A percentile compares a stretch with the other conserved stretches of the same genome.
These are phyloP conservation scores for Hippopotamus amphibius DNA, from an alignment of 2,113 vertebrate genomes.

Conservation along the genomic window DNA sequence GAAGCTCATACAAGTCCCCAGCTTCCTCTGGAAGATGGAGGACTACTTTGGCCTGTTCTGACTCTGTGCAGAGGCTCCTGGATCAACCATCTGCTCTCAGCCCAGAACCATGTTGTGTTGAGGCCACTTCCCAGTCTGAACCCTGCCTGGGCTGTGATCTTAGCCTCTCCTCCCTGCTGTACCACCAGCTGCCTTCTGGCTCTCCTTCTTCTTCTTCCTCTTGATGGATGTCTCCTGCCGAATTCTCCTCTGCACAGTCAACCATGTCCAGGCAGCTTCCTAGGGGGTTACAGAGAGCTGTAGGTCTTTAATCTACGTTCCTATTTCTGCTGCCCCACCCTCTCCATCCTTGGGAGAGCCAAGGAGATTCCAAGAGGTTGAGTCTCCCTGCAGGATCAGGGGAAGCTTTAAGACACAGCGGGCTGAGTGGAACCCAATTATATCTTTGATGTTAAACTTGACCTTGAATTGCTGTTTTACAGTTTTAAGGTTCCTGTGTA, in stretches of 20 bases:
- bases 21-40: background rate
- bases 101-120: background rate
- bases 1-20: background rate
- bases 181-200: background rate
- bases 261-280: background rate
- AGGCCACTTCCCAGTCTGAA: background rate
- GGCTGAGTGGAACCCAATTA: background rate
- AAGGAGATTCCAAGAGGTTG: background rate
- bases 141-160: background rate
- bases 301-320: background rate
- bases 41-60: background rate
- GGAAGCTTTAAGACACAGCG: background rate
- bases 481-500: background rate
- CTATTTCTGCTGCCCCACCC: background rate
- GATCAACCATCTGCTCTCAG: background rate
- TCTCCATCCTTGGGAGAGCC: background rate
- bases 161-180: too few relatives aligned
- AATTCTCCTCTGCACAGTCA: background rate
- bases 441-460: background rate
- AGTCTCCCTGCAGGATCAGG: background rate
- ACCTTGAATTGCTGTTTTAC: background rate
- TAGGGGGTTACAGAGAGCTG: accelerated
- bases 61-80: background rate
- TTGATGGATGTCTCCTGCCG: too few relatives aligned
- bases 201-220: background rate